Conservation (phyloP, 2,113 vertebrate species). For the Podarcis cretensis region DNA sequence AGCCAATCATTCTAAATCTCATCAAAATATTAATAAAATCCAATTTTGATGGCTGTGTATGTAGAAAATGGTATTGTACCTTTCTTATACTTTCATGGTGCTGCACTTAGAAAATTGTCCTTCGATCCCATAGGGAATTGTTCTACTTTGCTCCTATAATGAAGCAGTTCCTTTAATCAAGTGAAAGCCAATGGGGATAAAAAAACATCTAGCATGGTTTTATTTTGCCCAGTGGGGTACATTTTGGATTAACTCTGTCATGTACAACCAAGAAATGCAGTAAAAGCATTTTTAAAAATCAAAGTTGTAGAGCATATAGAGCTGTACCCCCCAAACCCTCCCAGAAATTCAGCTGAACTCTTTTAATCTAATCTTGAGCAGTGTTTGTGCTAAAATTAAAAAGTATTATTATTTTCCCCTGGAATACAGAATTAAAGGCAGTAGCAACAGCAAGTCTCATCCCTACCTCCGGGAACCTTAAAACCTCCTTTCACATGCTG, state of each 20-base stretch:
- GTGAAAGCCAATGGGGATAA: constrained; percentile 48
- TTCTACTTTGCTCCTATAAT: constrained; percentile 62
- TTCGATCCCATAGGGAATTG: constrained; percentile 54
- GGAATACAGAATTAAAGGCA: background rate
- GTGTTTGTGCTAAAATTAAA: background rate
- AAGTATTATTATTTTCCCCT: background rate
- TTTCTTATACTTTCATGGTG: constrained; percentile 33
- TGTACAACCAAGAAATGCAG: constrained; percentile 73
- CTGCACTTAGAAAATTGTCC: constrained; percentile 31
- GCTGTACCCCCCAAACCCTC: background rate
- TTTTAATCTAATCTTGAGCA: background rate
- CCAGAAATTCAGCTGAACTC: background rate
- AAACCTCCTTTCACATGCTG: background rate
- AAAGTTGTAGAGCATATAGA: constrained; percentile 20
- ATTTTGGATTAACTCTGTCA: constrained; percentile 79
- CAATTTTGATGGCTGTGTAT: constrained; percentile 4
- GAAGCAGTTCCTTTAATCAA: constrained; percentile 69
- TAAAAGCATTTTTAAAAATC: constrained; percentile 63
- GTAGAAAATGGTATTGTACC: constrained; percentile 4
- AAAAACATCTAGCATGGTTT: constrained; percentile 49
- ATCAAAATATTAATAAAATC: constrained; percentile 14
- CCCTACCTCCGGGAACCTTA: background rate
- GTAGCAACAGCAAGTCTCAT: background rate
- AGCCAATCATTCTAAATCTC: constrained; percentile 19
- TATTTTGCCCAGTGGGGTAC: constrained; percentile 70